Evolutionary conservation across 2,888 invertebrate genomes (phyloP), one percentile per base, ranked within the genome.

Genomic region (Microctonus hyperodae): DNA sequence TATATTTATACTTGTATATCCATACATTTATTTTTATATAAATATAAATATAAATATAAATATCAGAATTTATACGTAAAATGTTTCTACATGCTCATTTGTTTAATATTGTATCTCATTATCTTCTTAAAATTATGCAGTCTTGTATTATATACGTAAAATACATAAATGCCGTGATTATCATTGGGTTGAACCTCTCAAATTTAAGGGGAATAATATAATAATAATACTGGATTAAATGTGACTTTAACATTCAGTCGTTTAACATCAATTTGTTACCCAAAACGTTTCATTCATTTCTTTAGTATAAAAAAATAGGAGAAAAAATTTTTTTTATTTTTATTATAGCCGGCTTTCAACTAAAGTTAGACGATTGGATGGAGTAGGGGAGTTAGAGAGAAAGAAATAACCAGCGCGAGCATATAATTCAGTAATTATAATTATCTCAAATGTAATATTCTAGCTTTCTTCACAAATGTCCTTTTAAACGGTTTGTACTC

Each of bases 201-300:
- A 20, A 44, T 44, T 44, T 20, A 6, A 44, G 1, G 16, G 9
- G 16, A 44, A 20, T 44, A 44, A 7, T 44, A 44, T 44, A 44
- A 44, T 37, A n/a, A 37, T 44, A 61, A 25, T 40, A 61, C 53
- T 58, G 40, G 25, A 58, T 37, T 37, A 58, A 58, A 58, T 58
- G 58, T 58, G 58, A 37, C 37, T 58, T 58, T 58, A 58, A 58
- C 58, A 23, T 64, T 33, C 56, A 58, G 50, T 51, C 65, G 23
- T 53, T 65, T 51, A 65, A 37, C 65, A 65, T 50, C 28, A 64
- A 64, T 64, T 64, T 56, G 56, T 64, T 64, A 48, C 37, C 44
- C 64, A 56, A 64, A 64, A 56, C 50, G 28, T 44, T 63, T 55
- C 9, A 13, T 37, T 37, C 37, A 3, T 37, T 37, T 37, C 1